These are phyloP conservation scores for Apeltes quadracus DNA, from an alignment of 2,113 vertebrate species.

Conservation along the genomic window DNA sequence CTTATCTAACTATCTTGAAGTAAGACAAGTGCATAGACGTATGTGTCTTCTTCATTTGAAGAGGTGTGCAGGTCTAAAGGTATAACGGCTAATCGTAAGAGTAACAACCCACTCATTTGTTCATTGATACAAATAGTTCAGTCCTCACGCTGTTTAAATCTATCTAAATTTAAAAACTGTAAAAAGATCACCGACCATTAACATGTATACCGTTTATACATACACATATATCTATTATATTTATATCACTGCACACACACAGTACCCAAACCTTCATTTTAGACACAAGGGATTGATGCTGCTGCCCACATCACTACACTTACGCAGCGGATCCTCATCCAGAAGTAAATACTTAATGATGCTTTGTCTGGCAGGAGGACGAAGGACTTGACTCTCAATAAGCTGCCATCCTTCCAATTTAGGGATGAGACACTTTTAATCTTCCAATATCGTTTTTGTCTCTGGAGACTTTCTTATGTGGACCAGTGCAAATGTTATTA, in stretches of 20 bases:
- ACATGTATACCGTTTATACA: constrained; percentile 10
- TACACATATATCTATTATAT: too few relatives aligned
- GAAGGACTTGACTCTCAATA: constrained; percentile 61
- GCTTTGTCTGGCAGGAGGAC: constrained; percentile 63
- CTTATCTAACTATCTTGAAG: not conserved
- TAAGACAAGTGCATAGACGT: not conserved
- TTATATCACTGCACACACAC: too few relatives aligned
- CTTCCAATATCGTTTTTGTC: constrained; percentile 76
- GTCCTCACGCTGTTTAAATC: not conserved
- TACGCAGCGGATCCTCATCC: constrained; percentile 41
- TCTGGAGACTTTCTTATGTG: constrained; percentile 71
- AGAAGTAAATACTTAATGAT: constrained; percentile 68
- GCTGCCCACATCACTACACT: constrained; percentile 38
- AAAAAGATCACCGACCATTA: constrained; percentile 14
- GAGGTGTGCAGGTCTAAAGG: constrained; percentile 3
- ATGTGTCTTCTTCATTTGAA: not conserved
- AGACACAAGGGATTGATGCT: constrained; percentile 40
- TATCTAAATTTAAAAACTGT: constrained; percentile 10
- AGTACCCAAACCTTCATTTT: not conserved
- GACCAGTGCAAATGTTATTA: constrained; percentile 80
- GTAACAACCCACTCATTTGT: not conserved
- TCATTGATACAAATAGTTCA: constrained; percentile 12
- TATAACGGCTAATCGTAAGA: not conserved
- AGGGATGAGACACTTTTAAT: constrained; percentile 79
- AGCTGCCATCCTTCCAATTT: constrained; percentile 80